A percentile compares a stretch with the other conserved stretches of the same genome.
Conservation (phyloP, 2,888 invertebrate species). For the Notocelia uddmanniana region DNA sequence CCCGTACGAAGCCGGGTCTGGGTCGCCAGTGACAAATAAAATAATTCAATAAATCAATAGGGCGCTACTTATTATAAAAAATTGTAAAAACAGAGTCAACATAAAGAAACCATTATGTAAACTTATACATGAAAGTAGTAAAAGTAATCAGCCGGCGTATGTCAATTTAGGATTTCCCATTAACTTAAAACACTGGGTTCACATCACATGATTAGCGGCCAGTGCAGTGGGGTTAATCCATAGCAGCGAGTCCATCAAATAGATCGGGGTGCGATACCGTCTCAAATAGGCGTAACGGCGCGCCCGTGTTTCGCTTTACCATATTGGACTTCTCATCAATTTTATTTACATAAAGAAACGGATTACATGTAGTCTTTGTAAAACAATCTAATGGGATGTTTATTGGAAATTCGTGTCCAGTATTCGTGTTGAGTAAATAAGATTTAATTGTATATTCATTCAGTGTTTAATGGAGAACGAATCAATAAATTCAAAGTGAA, state of each 20-base stretch:
- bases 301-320: slow-evolving; percentile 74
- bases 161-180: slow-evolving; percentile 52
- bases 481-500: slow-evolving; percentile 5
- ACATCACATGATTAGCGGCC: slow-evolving; percentile 69
- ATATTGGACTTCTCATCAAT: slow-evolving; percentile 77
- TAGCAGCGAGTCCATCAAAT: slow-evolving; percentile 77
- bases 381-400: background rate
- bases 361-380: slow-evolving; percentile 54
- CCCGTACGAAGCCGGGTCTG: too few relatives aligned
- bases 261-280: slow-evolving; percentile 77
- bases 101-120: background rate
- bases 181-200: slow-evolving; percentile 65
- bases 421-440: background rate
- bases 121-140: slow-evolving; percentile 13
- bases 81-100: background rate
- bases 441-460: background rate
- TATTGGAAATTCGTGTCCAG: background rate
- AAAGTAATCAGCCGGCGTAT: slow-evolving; percentile 32
- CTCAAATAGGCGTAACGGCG: slow-evolving; percentile 67
- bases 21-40: too few relatives aligned
- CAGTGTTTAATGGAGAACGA: background rate
- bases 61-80: too few relatives aligned
- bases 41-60: too few relatives aligned
- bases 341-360: slow-evolving; percentile 65
- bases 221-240: slow-evolving; percentile 65